Conservation (phyloP, 2,888 invertebrate genomes). For the Craniophora ligustri region DNA sequence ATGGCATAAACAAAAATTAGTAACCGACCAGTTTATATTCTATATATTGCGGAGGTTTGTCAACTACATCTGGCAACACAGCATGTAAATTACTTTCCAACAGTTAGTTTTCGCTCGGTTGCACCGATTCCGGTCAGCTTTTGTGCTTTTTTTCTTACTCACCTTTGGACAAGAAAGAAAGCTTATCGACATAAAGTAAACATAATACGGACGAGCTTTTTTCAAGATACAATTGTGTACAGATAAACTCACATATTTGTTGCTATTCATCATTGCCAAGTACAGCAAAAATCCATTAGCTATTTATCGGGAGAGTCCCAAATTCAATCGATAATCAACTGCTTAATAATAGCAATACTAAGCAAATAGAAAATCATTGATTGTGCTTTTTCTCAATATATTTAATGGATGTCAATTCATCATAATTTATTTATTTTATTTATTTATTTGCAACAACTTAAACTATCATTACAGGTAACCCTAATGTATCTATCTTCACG, state of each 20-base stretch:
- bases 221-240: not conserved
- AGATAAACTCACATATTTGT: not conserved
- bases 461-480: no score
- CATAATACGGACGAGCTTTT: conserved; percentile 9
- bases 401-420: no score
- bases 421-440: no score
- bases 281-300: not conserved
- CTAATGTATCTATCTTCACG: no score
- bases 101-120: conserved; percentile 86
- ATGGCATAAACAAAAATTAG: no score
- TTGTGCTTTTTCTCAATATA: no score
- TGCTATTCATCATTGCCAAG: not conserved
- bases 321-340: no score
- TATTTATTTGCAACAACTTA: no score
- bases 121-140: conserved; percentile 82
- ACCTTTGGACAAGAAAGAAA: conserved; percentile 62
- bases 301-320: no score
- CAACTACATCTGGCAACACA: conserved; percentile 40
- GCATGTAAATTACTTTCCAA: conserved; percentile 84
- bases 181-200: conserved; percentile 62
- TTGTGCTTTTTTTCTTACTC: conserved; percentile 48
- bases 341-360: no score
- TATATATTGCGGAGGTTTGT: conserved; percentile 23
- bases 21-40: no score
- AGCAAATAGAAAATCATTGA: no score